phyloP scores from a whole-genome alignment of 2,797 vertebrate genomes.

The Sarcophilus harrisii region DNA sequence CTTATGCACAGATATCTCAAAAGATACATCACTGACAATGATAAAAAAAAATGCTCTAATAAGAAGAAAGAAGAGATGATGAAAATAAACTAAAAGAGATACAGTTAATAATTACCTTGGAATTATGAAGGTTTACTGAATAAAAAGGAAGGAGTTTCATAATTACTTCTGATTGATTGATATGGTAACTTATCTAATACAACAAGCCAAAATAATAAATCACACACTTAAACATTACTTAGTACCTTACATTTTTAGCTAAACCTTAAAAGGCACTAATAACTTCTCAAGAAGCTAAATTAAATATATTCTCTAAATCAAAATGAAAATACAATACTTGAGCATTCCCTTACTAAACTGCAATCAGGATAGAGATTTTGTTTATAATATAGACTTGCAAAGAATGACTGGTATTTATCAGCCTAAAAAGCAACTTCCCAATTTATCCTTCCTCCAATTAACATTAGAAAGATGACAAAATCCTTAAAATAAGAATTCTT shows the following conservation, averaged over 20 bases:
- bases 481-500: background rate
- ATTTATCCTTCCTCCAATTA: background rate
- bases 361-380: background rate
- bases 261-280: conserved; percentile 24
- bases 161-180: conserved; percentile 62
- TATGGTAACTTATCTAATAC: conserved; percentile 53
- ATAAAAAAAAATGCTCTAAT: conserved; percentile 30
- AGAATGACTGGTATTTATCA: background rate
- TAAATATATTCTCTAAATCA: background rate
- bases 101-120: conserved; percentile 62
- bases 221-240: conserved; percentile 43
- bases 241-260: conserved; percentile 13
- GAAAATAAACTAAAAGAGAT: conserved; percentile 47
- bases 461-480: background rate
- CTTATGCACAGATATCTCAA: background rate
- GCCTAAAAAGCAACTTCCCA: background rate
- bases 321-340: background rate
- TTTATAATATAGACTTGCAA: background rate
- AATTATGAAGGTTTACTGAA: conserved; percentile 43
- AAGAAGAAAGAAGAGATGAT: conserved; percentile 18
- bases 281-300: background rate
- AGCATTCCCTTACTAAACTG: background rate
- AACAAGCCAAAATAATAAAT: conserved; percentile 30
- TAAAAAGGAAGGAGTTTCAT: conserved; percentile 43
- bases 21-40: conserved; percentile 3